These are phyloP conservation scores for Carcharodon carcharias DNA, from an alignment of 2,797 vertebrate species.

Conservation along the genomic window DNA sequence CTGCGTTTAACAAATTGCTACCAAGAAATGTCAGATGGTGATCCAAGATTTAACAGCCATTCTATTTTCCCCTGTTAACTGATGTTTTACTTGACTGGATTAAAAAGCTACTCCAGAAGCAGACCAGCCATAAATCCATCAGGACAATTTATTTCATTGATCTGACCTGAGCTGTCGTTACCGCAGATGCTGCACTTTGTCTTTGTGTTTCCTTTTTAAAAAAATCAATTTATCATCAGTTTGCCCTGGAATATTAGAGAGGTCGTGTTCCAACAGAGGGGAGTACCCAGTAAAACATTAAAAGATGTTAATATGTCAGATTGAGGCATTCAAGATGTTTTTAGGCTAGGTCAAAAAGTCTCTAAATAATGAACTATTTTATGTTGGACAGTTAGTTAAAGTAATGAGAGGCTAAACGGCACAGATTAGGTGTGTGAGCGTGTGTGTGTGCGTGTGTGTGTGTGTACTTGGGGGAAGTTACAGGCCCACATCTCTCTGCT, in stretches of 20 bases:
- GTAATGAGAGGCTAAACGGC: neutral
- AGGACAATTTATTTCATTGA: constrained; percentile 33
- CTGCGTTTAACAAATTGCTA: neutral
- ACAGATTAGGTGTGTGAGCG: neutral
- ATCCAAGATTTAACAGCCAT: neutral
- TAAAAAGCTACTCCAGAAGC: neutral
- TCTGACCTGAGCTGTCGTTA: neutral
- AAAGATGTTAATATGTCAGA: neutral
- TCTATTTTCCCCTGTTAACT: neutral
- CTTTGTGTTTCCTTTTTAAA: constrained; percentile 3
- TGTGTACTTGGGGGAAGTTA: neutral
- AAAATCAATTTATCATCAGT: constrained; percentile 36
- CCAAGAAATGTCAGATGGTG: neutral
- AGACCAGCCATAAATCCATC: neutral
- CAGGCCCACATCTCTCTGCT: no score
- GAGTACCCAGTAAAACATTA: neutral
- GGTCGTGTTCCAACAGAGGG: neutral
- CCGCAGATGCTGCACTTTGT: neutral
- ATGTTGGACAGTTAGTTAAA: neutral
- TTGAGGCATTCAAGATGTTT: neutral
- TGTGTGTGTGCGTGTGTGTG: neutral
- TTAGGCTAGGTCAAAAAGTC: no score
- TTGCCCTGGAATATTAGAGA: neutral
- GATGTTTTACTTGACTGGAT: constrained; percentile 1
- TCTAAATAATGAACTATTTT: neutral